A percentile compares a stretch with the other conserved stretches of the same genome.
Conservation (phyloP, 2,797 vertebrate species). For the Gobio occitaniae region DNA sequence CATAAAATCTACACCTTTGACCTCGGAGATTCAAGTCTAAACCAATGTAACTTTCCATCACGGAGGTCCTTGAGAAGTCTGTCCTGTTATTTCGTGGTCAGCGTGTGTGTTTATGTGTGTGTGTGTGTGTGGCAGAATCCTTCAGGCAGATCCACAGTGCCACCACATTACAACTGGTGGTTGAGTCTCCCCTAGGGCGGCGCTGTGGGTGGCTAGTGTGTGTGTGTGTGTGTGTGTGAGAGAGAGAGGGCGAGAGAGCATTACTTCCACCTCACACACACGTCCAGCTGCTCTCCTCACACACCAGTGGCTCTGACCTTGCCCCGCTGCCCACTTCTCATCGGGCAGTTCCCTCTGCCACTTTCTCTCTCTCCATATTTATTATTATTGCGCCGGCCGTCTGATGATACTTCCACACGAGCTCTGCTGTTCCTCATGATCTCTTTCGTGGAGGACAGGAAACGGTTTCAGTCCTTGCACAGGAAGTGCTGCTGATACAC, state of each 20-base stretch:
- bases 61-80: slow-evolving; percentile 35
- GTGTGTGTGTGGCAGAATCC: slow-evolving; percentile 48
- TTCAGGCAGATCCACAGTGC: slow-evolving; percentile 48
- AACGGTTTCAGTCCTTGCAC: slow-evolving; percentile 19
- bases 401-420: slow-evolving; percentile 39
- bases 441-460: slow-evolving; percentile 21
- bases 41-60: slow-evolving; percentile 24
- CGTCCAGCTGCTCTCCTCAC: slow-evolving; percentile 58
- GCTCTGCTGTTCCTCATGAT: slow-evolving; percentile 49
- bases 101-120: slow-evolving; percentile 48
- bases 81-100: slow-evolving; percentile 35
- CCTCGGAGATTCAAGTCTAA: slow-evolving; percentile 15
- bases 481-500: slow-evolving; percentile 24
- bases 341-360: slow-evolving; percentile 28
- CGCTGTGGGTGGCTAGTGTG: slow-evolving; percentile 55
- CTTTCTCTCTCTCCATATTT: slow-evolving; percentile 18
- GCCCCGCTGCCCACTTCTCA: slow-evolving; percentile 56
- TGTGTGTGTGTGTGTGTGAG: slow-evolving; percentile 27
- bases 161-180: slow-evolving; percentile 54
- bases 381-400: slow-evolving; percentile 25
- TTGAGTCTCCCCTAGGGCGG: slow-evolving; percentile 48
- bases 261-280: slow-evolving; percentile 60
- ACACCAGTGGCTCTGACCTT: slow-evolving; percentile 62
- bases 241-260: slow-evolving; percentile 43
- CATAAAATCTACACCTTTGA: slow-evolving; percentile 24